These are phyloP conservation scores for Eupithecia inturbata DNA, from an alignment of 2,888 invertebrate genomes.

Conservation along the genomic window DNA sequence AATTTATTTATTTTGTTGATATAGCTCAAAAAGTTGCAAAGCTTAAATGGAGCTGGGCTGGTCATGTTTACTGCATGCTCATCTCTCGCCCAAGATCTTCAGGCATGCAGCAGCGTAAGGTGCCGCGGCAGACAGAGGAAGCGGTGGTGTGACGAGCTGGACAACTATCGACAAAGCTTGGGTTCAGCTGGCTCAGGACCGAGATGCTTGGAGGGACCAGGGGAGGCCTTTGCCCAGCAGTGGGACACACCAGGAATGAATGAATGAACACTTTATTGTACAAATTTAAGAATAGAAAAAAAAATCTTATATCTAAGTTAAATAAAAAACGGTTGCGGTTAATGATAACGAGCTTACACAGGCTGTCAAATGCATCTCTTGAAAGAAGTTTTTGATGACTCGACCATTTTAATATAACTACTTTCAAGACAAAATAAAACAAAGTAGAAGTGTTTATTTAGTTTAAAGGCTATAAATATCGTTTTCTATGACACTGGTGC, in stretches of 20 bases:
- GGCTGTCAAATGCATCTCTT: neutral
- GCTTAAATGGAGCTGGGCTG: neutral
- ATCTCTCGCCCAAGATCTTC: too few species aligned
- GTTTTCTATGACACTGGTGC: neutral
- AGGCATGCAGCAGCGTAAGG: neutral
- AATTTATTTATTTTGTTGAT: neutral
- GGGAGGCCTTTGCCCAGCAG: neutral
- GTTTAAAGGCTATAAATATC: too few species aligned
- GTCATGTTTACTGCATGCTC: neutral
- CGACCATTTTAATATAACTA: neutral
- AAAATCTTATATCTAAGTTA: too few species aligned
- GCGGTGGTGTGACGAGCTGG: neutral
- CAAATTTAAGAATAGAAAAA: too few species aligned
- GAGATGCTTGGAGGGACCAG: neutral
- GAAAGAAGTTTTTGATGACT: neutral
- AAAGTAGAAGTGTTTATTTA: too few species aligned
- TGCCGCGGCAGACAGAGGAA: neutral
- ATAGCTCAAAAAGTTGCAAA: neutral
- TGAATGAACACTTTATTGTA: too few species aligned
- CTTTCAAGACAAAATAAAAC: too few species aligned
- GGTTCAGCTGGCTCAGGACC: neutral
- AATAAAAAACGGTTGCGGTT: too few species aligned
- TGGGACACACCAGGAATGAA: neutral
- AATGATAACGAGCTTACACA: neutral
- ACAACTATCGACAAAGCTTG: neutral